Conservation (phyloP, 2,113 vertebrate genomes). For the Glaucidium brasilianum region DNA sequence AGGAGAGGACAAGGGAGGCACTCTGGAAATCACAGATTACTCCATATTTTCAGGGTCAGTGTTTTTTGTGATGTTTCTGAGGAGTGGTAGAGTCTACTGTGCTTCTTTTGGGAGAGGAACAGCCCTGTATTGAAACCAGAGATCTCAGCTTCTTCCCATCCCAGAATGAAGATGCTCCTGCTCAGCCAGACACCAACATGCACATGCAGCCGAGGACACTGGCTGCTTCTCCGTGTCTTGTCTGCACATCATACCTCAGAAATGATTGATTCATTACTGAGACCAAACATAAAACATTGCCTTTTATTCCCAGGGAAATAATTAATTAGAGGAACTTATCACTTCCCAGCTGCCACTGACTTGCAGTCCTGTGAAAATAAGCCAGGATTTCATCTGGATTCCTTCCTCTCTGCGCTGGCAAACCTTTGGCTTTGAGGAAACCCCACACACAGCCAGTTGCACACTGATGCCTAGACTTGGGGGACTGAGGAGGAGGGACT, state of each 20-base stretch:
- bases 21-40: neutral
- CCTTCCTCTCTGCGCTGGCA: neutral
- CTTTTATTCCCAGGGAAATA: conserved; percentile 11
- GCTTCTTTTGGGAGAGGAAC: neutral
- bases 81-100: neutral
- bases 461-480: rapidly evolving
- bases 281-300: neutral
- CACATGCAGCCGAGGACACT: neutral
- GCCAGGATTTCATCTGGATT: neutral
- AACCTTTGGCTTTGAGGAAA: neutral
- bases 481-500: neutral
- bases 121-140: neutral
- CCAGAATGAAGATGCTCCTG: neutral
- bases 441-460: neutral
- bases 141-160: neutral
- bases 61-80: neutral
- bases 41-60: neutral
- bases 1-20: neutral
- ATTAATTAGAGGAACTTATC: neutral
- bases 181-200: neutral
- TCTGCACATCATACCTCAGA: neutral
- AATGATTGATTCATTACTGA: neutral
- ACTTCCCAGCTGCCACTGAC: neutral
- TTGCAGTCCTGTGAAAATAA: neutral
- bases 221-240: neutral